These are phyloP conservation scores for Hirudo medicinalis DNA, from an alignment of 1,140 invertebrate species.

Conservation along the genomic window DNA sequence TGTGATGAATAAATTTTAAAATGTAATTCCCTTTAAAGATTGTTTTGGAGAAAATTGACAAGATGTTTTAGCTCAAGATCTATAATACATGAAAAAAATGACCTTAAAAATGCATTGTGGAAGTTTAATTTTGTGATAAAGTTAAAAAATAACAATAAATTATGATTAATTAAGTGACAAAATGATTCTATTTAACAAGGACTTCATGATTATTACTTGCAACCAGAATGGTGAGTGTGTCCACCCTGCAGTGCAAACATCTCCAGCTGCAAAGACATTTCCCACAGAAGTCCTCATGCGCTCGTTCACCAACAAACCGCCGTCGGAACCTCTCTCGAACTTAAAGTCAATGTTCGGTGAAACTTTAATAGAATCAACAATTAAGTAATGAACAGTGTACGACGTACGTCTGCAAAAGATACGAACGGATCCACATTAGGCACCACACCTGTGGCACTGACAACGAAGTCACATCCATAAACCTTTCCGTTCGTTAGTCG, in stretches of 20 bases:
- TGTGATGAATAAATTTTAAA: no score
- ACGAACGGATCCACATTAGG: slow-evolving; percentile 45
- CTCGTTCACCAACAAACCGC: slow-evolving; percentile 61
- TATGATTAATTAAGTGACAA: no score
- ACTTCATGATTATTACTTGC: slow-evolving; percentile 44
- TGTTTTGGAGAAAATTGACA: no score
- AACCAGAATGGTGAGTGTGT: slow-evolving; percentile 68
- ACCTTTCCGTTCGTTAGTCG: slow-evolving; percentile 59
- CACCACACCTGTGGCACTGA: slow-evolving; percentile 85
- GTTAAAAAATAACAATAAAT: no score
- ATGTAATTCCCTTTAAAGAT: no score
- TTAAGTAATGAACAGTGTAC: no score
- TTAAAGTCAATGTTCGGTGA: slow-evolving; percentile 18
- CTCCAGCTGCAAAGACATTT: slow-evolving; percentile 84
- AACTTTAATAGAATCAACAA: neutral
- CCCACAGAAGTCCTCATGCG: slow-evolving; percentile 64
- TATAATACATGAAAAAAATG: no score
- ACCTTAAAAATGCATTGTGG: no score
- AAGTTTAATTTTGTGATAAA: no score
- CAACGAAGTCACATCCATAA: slow-evolving; percentile 73
- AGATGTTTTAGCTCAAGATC: no score
- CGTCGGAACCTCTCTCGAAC: slow-evolving; percentile 53
- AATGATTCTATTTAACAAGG: no score
- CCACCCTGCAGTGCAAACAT: slow-evolving; percentile 74
- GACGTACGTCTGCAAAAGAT: slow-evolving; percentile 34